Evolutionary conservation across 2,888 invertebrate genomes (phyloP).

Genomic region (Drosophila meridionalis): DNA sequence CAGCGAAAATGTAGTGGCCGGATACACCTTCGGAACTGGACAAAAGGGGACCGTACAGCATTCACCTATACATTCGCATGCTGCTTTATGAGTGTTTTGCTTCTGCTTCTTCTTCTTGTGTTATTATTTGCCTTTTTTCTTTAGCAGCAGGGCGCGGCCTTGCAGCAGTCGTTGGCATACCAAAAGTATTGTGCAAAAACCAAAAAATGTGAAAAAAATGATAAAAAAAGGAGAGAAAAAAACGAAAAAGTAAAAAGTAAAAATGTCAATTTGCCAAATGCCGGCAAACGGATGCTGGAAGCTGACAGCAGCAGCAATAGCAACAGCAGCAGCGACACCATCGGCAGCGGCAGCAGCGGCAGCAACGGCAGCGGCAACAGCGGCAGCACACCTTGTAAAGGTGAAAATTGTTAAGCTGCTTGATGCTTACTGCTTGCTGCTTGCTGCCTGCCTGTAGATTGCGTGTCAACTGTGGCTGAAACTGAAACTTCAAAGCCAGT

Average conservation of each 20-base stretch:
- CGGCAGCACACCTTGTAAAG: slow-evolving; percentile 41
- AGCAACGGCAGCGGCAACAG: slow-evolving; percentile 3
- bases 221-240: slow-evolving; percentile 5
- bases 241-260: slow-evolving; percentile 41
- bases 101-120: slow-evolving; percentile 12
- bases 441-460: slow-evolving; percentile 28
- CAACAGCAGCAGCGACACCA: slow-evolving; percentile 4
- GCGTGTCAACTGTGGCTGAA: slow-evolving; percentile 16
- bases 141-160: slow-evolving; percentile 25
- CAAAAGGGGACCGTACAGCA: slow-evolving; percentile 39
- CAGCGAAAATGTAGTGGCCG: slow-evolving; percentile 14
- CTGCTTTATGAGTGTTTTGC: slow-evolving; percentile 44
- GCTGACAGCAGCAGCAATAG: slow-evolving; percentile 17
- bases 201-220: slow-evolving; percentile 21
- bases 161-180: slow-evolving; percentile 13
- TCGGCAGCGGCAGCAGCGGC: too few species aligned
- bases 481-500: slow-evolving; percentile 61
- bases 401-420: slow-evolving; percentile 58
- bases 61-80: slow-evolving; percentile 31
- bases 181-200: slow-evolving; percentile 62
- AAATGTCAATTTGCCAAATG: slow-evolving; percentile 80
- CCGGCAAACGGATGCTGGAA: slow-evolving; percentile 57
- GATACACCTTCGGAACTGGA: slow-evolving; percentile 43
- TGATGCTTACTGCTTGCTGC: slow-evolving; percentile 33
- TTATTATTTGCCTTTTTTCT: slow-evolving; percentile 13